phyloP scores from a whole-genome alignment of 1,140 invertebrate genomes.

The Melitaea cinxia region DNA sequence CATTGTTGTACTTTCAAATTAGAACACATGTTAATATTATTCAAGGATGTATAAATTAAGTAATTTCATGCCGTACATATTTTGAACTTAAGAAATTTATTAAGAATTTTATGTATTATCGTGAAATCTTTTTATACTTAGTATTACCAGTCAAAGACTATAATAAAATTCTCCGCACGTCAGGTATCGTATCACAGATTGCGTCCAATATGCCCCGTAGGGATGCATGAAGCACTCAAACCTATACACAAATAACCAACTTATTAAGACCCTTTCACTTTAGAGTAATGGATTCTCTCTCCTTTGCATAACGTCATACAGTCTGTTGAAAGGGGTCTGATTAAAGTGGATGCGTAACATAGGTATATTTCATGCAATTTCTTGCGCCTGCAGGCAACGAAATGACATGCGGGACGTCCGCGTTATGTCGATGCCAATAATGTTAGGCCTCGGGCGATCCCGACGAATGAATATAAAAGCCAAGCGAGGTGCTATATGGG shows the following conservation, averaged over 20 bases:
- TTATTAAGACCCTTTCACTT: constrained; percentile 25
- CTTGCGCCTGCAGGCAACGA: constrained; percentile 67
- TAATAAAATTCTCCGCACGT: constrained; percentile 70
- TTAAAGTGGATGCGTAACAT: constrained; percentile 44
- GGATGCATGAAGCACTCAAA: constrained; percentile 51
- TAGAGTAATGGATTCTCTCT: background rate
- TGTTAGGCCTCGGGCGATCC: constrained; percentile 39
- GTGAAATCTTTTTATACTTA: constrained; percentile 32
- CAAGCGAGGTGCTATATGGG: constrained; percentile 12
- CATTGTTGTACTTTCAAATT: background rate
- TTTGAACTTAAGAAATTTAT: background rate
- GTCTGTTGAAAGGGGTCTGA: constrained; percentile 30
- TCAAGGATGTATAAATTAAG: background rate
- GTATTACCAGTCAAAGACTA: constrained; percentile 61
- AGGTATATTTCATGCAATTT: constrained; percentile 69
- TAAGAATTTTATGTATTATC: background rate
- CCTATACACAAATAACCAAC: constrained; percentile 43
- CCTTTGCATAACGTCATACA: constrained; percentile 20
- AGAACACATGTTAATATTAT: background rate
- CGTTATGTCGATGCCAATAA: constrained; percentile 65
- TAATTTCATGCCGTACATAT: background rate
- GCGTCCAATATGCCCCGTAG: constrained; percentile 69
- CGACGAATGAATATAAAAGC: constrained; percentile 40
- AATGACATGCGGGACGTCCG: constrained; percentile 65
- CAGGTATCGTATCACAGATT: constrained; percentile 74